Percentiles rank a stretch among this genome's conserved stretches.
Conservation (phyloP, 2,888 invertebrate species). For the Tenthredo livida region DNA sequence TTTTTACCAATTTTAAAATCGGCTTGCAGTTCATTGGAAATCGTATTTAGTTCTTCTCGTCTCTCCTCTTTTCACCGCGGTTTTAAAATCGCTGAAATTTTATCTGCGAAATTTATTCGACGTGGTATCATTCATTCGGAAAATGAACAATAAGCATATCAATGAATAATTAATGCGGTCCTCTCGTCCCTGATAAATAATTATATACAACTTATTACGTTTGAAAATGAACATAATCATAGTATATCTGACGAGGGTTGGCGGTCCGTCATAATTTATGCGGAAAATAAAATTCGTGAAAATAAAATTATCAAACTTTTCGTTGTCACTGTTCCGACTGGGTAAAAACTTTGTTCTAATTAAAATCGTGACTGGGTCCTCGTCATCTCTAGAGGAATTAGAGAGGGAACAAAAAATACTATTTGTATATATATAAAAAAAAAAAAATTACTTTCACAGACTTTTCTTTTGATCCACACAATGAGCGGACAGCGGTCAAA, state of each 20-base stretch:
- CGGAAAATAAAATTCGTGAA: neutral
- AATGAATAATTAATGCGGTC: neutral
- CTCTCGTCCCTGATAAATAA: neutral
- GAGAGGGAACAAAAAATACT: neutral
- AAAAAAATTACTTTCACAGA: neutral
- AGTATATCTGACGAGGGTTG: neutral
- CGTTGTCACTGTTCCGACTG: neutral
- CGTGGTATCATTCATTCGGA: no score
- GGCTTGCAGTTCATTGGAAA: no score
- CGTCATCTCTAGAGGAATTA: neutral
- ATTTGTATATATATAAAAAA: no score
- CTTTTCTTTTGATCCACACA: neutral
- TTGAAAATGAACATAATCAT: neutral
- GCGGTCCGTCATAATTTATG: neutral
- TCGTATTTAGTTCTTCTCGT: no score
- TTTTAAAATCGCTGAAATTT: no score
- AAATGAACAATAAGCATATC: neutral
- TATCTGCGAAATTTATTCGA: no score
- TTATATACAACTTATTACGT: neutral
- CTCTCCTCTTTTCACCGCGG: no score
- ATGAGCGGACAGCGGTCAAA: neutral
- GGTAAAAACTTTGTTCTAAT: neutral
- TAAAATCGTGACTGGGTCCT: neutral
- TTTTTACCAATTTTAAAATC: neutral
- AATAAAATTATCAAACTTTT: neutral